These are phyloP conservation scores for Protonibea diacanthus DNA, from an alignment of 2,797 vertebrate species.

Conservation along the genomic window DNA sequence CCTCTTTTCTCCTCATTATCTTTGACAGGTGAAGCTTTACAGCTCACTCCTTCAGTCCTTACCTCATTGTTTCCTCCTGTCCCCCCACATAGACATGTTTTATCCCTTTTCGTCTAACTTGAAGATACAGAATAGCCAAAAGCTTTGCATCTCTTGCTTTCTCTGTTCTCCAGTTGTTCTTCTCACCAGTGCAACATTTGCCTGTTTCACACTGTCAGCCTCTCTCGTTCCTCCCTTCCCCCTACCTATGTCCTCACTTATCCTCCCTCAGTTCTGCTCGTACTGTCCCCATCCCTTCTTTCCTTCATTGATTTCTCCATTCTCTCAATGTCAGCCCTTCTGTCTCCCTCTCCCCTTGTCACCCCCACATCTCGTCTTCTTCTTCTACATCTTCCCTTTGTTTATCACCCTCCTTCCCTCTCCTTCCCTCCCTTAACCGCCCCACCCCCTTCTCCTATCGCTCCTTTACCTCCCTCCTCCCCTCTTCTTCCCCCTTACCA, in stretches of 20 bases:
- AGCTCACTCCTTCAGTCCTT: constrained; percentile 13
- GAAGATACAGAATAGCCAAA: neutral
- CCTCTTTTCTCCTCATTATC: constrained; percentile 37
- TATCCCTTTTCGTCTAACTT: neutral
- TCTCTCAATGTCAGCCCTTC: constrained; percentile 63
- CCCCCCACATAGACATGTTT: constrained; percentile 15
- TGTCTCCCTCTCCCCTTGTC: constrained; percentile 35
- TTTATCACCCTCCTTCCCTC: neutral
- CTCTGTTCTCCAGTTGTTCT: neutral
- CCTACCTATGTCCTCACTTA: constrained; percentile 24
- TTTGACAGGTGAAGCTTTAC: constrained; percentile 40
- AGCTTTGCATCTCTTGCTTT: neutral
- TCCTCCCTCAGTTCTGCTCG: constrained; percentile 39
- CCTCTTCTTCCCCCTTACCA: constrained; percentile 47
- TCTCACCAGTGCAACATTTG: neutral
- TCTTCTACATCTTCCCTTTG: constrained; percentile 10
- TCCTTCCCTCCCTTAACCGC: neutral
- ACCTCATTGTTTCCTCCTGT: constrained; percentile 11
- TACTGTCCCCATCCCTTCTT: constrained; percentile 27
- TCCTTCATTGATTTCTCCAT: constrained; percentile 72
- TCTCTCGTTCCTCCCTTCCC: neutral
- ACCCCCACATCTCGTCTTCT: constrained; percentile 29
- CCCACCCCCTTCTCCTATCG: neutral
- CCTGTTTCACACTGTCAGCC: constrained; percentile 35
- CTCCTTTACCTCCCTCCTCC: neutral